These are phyloP conservation scores for Nesoenas mayeri DNA, from an alignment of 2,113 vertebrate genomes.

Conservation along the genomic window DNA sequence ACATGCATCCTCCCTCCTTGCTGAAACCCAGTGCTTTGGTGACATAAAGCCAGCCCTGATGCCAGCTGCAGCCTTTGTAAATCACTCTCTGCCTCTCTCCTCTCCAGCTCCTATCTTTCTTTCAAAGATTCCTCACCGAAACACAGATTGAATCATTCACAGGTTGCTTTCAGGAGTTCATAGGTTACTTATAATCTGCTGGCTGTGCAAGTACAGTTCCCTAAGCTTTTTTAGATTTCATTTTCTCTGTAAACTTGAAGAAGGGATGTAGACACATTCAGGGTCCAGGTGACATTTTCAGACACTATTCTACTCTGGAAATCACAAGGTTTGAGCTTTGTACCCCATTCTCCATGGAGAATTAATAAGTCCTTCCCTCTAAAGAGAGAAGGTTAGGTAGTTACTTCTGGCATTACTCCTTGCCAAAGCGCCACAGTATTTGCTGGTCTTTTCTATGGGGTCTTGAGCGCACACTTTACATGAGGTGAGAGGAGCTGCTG, in stretches of 20 bases:
- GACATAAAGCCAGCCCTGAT: conserved; percentile 24
- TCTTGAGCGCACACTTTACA: background rate
- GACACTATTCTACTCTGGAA: background rate
- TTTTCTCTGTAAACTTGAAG: conserved; percentile 30
- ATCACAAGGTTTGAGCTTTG: conserved; percentile 8
- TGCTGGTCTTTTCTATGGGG: background rate
- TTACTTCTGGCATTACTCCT: background rate
- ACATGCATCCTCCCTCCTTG: background rate
- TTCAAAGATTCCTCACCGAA: conserved; percentile 39
- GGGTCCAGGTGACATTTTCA: conserved; percentile 1
- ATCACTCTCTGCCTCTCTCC: background rate
- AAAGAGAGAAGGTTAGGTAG: background rate
- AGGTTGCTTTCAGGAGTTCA: conserved; percentile 28
- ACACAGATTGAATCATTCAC: conserved; percentile 20
- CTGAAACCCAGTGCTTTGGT: background rate
- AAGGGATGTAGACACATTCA: conserved; percentile 29
- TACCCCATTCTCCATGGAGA: background rate
- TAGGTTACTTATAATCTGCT: conserved; percentile 2
- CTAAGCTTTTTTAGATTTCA: background rate
- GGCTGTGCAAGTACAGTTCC: background rate
- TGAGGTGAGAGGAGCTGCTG: background rate
- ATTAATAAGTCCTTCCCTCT: accelerated
- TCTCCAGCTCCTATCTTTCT: background rate
- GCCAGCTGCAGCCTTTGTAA: background rate
- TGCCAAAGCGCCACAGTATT: accelerated